Percentiles rank a stretch among this genome's conserved stretches.
These are phyloP conservation scores for Habropoda laboriosa DNA, from an alignment of 1,140 invertebrate species.

Conservation along the genomic window DNA sequence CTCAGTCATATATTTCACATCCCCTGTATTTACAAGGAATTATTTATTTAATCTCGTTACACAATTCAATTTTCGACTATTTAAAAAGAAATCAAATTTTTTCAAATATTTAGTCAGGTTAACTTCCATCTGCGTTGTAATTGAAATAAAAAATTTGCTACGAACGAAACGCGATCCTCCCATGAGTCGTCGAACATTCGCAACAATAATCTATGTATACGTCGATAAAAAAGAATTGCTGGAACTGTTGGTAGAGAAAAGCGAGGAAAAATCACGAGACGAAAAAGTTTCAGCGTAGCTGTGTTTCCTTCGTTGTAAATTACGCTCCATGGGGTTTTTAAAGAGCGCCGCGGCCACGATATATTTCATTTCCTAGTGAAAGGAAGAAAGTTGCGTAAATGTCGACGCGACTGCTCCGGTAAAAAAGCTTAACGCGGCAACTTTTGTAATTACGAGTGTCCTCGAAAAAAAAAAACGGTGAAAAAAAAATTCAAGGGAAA, in stretches of 20 bases:
- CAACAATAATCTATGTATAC: too few relatives aligned
- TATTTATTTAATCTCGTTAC: too few relatives aligned
- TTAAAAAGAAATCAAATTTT: too few relatives aligned
- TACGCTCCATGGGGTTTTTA: conserved; percentile 15
- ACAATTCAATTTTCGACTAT: too few relatives aligned
- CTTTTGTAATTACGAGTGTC: conserved; percentile 47
- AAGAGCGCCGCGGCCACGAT: conserved; percentile 8
- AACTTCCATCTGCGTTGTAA: too few relatives aligned
- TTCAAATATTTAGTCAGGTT: too few relatives aligned
- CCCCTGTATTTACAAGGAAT: too few relatives aligned
- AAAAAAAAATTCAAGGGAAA: too few relatives aligned
- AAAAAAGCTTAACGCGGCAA: conserved; percentile 19
- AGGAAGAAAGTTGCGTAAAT: conserved; percentile 34
- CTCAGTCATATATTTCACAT: neutral
- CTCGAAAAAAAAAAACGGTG: conserved; percentile 3
- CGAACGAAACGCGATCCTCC: too few relatives aligned
- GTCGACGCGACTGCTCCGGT: neutral
- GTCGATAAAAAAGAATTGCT: neutral
- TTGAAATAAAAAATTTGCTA: too few relatives aligned
- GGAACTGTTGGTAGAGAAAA: neutral
- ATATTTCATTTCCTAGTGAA: conserved; percentile 41
- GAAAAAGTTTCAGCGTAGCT: neutral
- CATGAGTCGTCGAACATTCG: too few relatives aligned
- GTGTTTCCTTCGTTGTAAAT: neutral
- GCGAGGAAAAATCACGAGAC: neutral